Base-by-base conservation (phyloP, 2,797 vertebrate species). In the Chlorospingus semifuscus region DNA sequence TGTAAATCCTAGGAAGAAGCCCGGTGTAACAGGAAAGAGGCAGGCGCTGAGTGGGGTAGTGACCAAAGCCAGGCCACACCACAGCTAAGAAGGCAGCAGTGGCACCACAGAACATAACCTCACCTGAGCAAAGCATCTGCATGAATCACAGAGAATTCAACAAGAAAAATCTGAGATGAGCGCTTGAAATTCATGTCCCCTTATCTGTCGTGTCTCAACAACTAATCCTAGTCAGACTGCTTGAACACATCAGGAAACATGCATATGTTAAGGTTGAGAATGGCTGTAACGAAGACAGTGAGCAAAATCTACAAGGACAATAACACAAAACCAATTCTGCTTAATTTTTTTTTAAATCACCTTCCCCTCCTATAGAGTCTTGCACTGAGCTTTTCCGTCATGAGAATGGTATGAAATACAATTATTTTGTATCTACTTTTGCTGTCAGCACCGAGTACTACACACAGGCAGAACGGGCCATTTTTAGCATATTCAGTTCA, bases 401-500 rank as follows among this genome's bases (percentile, higher is more conserved):
- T 15, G 6, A 46, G 18, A 59, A 68, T 36, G 9, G 9, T n/a
- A 94, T 3, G 32, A 87, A 90, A 83, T 39, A 70, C 17, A 85
- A 75, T 47, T 95, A 70, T 29, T 72, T 92, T 36, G 9, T 27
- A 80, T 23, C 37, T 55, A 13, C 32, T 60, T 83, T 46, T 66
- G 15, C 21, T 72, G 22, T 60, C 20, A 90, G 49, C 21, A 49
- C 13, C 7, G 1, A 85, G 56, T 16, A 46, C 47, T 46, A 59
- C 17, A 44, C 6, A 21, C 1, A 24, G 0, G 3, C n/a, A 80
- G 34, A 89, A 71, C 0, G 8, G 21, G 34, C 5, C 44, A 39
- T 49, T 27, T 92, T 44, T 56, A 8, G 41, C 34, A 83, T 14
- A 80, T 23, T 6, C 49, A 64, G 3, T 22, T 83, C 3, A 22